Base-by-base conservation (phyloP, 2,113 vertebrate species). In the Oenanthe oenanthe region DNA sequence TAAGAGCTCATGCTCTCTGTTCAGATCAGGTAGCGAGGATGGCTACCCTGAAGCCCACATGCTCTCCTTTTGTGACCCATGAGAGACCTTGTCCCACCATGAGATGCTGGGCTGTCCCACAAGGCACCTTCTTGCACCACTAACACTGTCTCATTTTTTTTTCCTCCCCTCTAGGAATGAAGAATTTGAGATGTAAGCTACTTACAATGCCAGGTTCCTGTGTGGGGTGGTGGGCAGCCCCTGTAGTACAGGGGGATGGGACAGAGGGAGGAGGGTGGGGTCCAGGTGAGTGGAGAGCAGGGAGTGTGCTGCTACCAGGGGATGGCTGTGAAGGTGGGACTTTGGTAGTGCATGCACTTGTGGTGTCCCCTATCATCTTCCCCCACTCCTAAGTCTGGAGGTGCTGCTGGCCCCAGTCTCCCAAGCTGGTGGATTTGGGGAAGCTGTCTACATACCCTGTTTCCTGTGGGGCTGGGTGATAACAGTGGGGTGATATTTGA, bases 151-250 rank as follows among this genome's bases (percentile, higher is more conserved):
- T 26, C 10, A 18, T 73, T 20, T 82, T 53, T 82, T 53, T 78
- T 76, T 79, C 50, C 32, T 67, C 68, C 15, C 43, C 22, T 53
- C 10, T 70, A 97, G 97, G 65, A 78, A 91, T 17, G 78, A 96
- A 92, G 63, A 28, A 42, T 68, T 96, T 51, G 96, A 97, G 77
- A 87, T 96, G 97, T 97, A 91, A 96, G 97, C 84, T 91, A 72
- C 63, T 92, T 86, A 61, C 22, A 60, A 42, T 14, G 12, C 7
- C 9, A 26, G 22, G 9, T 45, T 65, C 25, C 31, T n/a, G 17
- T 3, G 7, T n/a, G 25, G 67, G 50, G 12, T 32, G 29, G 13
- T 34, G 36, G 10, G 15, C 42, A 80, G 56, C 6, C 53, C 31
- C 36, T 61, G 32, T 61, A 42, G 24, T 25, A 42, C 0, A 61